These are phyloP conservation scores for Peromyscus melanophrys DNA, from an alignment of 2,797 vertebrate species.

Conservation along the genomic window DNA sequence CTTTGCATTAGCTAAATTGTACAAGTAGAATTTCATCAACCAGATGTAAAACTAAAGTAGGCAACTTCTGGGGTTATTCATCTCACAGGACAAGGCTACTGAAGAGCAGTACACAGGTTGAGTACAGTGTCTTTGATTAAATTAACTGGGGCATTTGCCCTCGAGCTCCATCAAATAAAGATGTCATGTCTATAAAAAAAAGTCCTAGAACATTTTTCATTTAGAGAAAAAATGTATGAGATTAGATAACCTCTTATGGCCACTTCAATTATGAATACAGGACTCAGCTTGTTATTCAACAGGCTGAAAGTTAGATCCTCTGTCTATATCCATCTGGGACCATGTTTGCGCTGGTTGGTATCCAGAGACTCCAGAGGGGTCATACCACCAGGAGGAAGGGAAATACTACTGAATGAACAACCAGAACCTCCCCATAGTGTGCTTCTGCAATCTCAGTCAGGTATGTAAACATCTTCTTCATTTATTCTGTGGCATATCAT, in stretches of 20 bases:
- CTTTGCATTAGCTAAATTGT: conserved; percentile 62
- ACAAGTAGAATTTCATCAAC: conserved; percentile 65
- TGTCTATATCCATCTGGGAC: neutral
- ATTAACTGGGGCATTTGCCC: conserved; percentile 38
- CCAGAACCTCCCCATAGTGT: neutral
- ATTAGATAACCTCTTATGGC: neutral
- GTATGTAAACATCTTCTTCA: neutral
- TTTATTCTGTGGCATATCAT: neutral
- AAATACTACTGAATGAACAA: neutral
- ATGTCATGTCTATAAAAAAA: neutral
- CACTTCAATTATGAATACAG: neutral
- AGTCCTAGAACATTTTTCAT: conserved; percentile 8
- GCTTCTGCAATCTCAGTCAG: neutral
- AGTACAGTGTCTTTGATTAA: conserved; percentile 51
- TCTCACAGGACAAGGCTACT: neutral
- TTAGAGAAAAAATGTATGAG: conserved; percentile 32
- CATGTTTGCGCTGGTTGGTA: neutral
- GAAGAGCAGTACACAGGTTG: neutral
- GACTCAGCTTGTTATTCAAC: neutral
- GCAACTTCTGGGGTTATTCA: neutral
- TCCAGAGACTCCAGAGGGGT: neutral
- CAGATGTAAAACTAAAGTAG: conserved; percentile 28
- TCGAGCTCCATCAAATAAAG: conserved; percentile 24
- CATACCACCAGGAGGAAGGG: neutral
- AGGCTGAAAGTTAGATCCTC: neutral